These are phyloP conservation scores for Embiotoca jacksoni DNA, from an alignment of 2,113 vertebrate genomes.

Conservation along the genomic window DNA sequence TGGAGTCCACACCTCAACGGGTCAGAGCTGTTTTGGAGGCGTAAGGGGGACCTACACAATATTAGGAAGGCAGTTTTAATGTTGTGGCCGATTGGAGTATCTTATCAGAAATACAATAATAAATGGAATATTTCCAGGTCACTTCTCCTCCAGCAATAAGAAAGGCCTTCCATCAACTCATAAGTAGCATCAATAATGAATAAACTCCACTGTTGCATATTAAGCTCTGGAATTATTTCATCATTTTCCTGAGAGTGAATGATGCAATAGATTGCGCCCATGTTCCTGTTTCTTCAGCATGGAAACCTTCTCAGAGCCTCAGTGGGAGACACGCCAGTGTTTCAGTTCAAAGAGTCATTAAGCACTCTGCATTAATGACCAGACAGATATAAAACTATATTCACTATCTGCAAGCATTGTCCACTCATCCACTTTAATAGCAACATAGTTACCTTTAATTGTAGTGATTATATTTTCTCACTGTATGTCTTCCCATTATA, in stretches of 20 bases:
- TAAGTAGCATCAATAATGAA: constrained; percentile 34
- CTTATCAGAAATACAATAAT: too few species aligned
- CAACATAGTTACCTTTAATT: constrained; percentile 1
- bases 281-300: constrained; percentile 20
- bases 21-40: too few species aligned
- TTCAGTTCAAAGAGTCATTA: constrained; percentile 1
- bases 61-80: too few species aligned
- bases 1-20: too few species aligned
- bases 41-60: too few species aligned
- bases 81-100: too few species aligned
- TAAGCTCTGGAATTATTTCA: constrained; percentile 8
- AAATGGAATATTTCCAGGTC: neutral
- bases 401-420: constrained; percentile 17
- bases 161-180: neutral
- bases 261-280: constrained; percentile 41
- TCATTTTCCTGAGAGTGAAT: constrained; percentile 12
- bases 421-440: constrained; percentile 30
- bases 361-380: constrained; percentile 23
- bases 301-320: neutral
- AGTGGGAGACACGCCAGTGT: neutral
- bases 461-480: neutral
- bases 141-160: neutral
- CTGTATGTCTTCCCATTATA: too few species aligned
- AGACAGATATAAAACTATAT: constrained; percentile 22
- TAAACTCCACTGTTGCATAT: constrained; percentile 6